Base-by-base conservation (phyloP, 2,888 invertebrate species). In the Xylota sylvarum region DNA sequence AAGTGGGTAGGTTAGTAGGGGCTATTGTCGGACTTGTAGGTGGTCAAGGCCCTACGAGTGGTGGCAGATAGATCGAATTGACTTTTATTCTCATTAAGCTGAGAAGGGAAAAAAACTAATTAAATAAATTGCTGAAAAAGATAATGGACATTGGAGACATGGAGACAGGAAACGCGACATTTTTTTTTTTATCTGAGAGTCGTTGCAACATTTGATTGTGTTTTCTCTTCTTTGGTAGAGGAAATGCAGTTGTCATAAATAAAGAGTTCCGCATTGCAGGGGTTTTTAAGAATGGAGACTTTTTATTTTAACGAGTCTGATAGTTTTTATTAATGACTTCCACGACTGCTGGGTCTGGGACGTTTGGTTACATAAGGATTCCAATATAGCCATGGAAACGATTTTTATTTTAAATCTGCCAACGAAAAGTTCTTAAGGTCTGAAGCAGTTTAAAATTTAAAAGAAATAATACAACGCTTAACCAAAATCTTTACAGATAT, bases 11-110 rank as follows among this genome's bases (percentile, higher is more conserved):
- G 30, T 23, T 32, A 27, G 50, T 1, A 23, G 9, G 27, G 50
- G 12, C 50, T 50, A 19, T 12, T 50, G 19, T 50, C 46, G 10
- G 19, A 19, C 9, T 32, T 10, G 43, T 37, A 27, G 82, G 17
- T 72, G 72, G 56, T 60, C 56, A 32, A 9, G 12, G 23, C 30
- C 58, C 50, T 37, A 10, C 30, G 32, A 5, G 7, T 0, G 23
- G 27, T 30, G 6, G 32, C 12, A 58, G 65, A 62, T 32, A 62
- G 56, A 67, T 81, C 56, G 48, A 55, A 56, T 76, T 82, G 64
- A 64, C 74, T 76, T 74, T 62, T 62, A 10, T 17, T 50, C 46
- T 14, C 62, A 62, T 62, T 77, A 77, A 69, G 60, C 67, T 67
- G 4, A 12, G 30, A n/a, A 19, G 32, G 1, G 27, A n/a, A 58